phyloP scores from a whole-genome alignment of 2,113 vertebrate genomes.

The Dipodomys stephensi region DNA sequence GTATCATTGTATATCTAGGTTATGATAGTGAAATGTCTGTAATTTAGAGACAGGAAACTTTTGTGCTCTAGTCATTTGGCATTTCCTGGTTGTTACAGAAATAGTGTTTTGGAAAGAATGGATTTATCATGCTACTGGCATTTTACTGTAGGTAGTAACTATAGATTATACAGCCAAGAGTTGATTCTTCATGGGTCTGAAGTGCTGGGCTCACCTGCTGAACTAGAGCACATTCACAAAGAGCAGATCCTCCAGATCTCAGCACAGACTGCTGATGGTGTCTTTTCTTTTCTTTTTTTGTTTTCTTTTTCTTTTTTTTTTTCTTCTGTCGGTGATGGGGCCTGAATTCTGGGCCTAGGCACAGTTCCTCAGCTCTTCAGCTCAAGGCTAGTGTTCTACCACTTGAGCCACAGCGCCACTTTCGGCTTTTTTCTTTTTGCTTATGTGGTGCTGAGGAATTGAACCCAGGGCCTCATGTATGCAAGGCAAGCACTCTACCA shows the following conservation, averaged over 20 bases:
- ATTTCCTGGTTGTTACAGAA: conserved; percentile 18
- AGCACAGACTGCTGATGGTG: not conserved
- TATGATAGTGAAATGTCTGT: not conserved
- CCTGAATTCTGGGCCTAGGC: too few species aligned
- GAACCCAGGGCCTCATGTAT: too few species aligned
- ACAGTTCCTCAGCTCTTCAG: too few species aligned
- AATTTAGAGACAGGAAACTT: not conserved
- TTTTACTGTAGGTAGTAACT: not conserved
- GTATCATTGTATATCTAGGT: not conserved
- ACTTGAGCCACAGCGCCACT: too few species aligned
- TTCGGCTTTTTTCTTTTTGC: too few species aligned
- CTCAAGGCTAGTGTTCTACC: too few species aligned
- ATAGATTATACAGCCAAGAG: not conserved
- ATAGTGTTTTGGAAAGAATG: not conserved
- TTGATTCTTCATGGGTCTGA: not conserved
- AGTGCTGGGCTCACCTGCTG: not conserved
- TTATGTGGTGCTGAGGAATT: too few species aligned
- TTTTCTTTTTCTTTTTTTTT: too few species aligned
- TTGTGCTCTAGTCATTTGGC: not conserved
- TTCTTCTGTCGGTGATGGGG: too few species aligned
- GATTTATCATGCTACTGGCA: not conserved
- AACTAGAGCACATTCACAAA: not conserved
- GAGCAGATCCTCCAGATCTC: not conserved
- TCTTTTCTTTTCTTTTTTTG: too few species aligned
- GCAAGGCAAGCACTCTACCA: too few species aligned